Evolutionary conservation across 2,888 invertebrate genomes (phyloP).

Genomic region (Drosophila tanythrix): DNA sequence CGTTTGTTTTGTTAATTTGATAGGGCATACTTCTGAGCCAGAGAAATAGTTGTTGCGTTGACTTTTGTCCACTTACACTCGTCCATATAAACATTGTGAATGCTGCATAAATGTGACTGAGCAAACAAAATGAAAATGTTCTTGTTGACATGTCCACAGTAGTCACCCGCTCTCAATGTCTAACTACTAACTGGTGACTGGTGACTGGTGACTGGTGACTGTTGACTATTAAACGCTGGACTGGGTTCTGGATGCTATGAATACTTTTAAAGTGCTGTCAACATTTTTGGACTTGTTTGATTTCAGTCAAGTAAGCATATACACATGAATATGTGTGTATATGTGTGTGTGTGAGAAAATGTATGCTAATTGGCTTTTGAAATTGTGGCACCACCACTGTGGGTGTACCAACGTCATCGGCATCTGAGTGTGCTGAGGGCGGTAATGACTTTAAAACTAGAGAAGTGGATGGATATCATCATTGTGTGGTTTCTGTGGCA

Average conservation of each 20-base stretch:
- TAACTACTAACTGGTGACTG: slow-evolving; percentile 21
- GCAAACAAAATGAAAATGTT: slow-evolving; percentile 74
- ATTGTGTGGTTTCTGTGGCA: slow-evolving; percentile 56
- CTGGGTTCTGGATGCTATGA: slow-evolving; percentile 53
- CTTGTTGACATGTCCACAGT: slow-evolving; percentile 68
- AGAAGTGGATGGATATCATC: slow-evolving; percentile 26
- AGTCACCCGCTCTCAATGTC: slow-evolving; percentile 12
- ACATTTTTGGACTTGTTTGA: slow-evolving; percentile 74
- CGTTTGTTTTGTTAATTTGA: slow-evolving; percentile 81
- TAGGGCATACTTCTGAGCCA: slow-evolving; percentile 34
- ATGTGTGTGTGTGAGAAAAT: slow-evolving; percentile 54
- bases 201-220: slow-evolving; percentile 5
- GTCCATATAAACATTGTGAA: slow-evolving; percentile 29
- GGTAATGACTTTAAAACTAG: slow-evolving; percentile 60
- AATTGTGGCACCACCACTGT: slow-evolving; percentile 52
- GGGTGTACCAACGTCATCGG: slow-evolving; percentile 18
- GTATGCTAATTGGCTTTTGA: slow-evolving; percentile 80
- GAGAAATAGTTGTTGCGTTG: slow-evolving; percentile 57
- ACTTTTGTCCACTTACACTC: slow-evolving; percentile 68
- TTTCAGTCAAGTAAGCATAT: slow-evolving; percentile 51
- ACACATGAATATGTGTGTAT: slow-evolving; percentile 4
- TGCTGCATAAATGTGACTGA: slow-evolving; percentile 60
- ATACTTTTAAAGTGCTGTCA: slow-evolving; percentile 73
- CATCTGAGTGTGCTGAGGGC: slow-evolving; percentile 28
- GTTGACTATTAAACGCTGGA: slow-evolving; percentile 2